Percentiles rank a stretch among this genome's conserved stretches.
Evolutionary conservation across 2,797 vertebrate species (phyloP).

Genomic region (Pseudochirops cupreus): DNA sequence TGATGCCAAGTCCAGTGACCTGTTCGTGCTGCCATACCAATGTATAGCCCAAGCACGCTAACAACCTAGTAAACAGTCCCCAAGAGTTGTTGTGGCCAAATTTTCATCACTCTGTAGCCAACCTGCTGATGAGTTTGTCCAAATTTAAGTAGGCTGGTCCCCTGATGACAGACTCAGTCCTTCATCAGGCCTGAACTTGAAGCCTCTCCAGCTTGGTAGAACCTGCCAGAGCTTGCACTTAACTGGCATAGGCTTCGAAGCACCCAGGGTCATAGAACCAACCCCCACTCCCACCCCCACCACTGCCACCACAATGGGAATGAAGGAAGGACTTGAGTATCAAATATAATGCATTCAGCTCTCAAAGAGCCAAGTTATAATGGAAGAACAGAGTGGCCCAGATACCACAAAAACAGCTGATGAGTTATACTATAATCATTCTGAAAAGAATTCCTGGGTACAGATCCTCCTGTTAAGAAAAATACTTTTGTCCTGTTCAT

Average conservation of each 20-base stretch:
- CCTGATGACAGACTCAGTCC: background rate
- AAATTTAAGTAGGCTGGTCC: background rate
- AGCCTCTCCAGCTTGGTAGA: constrained; percentile 4
- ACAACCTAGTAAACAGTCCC: background rate
- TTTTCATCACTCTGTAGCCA: background rate
- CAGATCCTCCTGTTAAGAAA: background rate
- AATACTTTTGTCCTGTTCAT: background rate
- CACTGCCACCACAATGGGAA: background rate
- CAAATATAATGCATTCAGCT: background rate
- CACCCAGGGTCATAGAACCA: background rate
- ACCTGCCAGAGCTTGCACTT: background rate
- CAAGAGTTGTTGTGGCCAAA: background rate
- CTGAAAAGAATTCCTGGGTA: background rate
- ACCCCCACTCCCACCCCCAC: background rate
- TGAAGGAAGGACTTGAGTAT: background rate
- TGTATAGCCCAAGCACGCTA: background rate
- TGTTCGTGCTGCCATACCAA: background rate
- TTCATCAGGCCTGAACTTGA: background rate
- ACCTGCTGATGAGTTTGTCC: background rate
- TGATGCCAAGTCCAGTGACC: background rate
- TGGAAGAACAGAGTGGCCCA: rapidly evolving
- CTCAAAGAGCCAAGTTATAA: background rate
- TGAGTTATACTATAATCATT: background rate
- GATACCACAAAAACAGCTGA: background rate
- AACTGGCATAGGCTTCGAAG: background rate